Percentiles rank a stretch among this genome's conserved stretches.
phyloP scores from a whole-genome alignment of 1,140 invertebrate genomes.

The Adoxophyes honmai region DNA sequence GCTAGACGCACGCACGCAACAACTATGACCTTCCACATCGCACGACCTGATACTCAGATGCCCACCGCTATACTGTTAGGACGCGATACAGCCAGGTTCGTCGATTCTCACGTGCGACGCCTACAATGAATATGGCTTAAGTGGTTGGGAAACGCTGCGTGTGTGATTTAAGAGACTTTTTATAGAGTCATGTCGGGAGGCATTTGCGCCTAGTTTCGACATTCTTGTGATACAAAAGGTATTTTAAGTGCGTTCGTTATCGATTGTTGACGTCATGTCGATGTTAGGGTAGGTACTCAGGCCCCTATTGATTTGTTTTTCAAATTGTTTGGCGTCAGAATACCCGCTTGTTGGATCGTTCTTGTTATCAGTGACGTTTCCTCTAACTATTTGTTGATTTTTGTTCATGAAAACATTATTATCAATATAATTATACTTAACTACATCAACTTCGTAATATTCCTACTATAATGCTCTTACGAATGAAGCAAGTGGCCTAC shows the following conservation, averaged over 20 bases:
- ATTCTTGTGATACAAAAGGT: background rate
- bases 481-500: too few relatives aligned
- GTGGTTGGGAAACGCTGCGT: constrained; percentile 46
- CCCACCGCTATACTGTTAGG: constrained; percentile 43
- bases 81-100: constrained; percentile 47
- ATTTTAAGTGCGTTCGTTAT: constrained; percentile 2
- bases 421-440: too few relatives aligned
- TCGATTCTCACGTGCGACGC: constrained; percentile 45
- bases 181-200: constrained; percentile 1
- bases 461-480: too few relatives aligned
- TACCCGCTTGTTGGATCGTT: too few relatives aligned
- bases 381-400: too few relatives aligned
- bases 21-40: constrained; percentile 51
- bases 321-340: background rate
- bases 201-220: background rate
- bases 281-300: background rate
- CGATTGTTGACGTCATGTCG: background rate
- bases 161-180: constrained; percentile 18
- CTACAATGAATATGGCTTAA: constrained; percentile 49
- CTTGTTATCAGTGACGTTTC: too few relatives aligned
- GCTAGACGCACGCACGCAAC: constrained; percentile 35
- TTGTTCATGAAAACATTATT: too few relatives aligned
- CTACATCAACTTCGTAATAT: too few relatives aligned
- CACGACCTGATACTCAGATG: constrained; percentile 34
- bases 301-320: background rate